Evolutionary conservation across 30 jellyfish, hydroid and myxozoan species (phyloP).

Genomic region (Pelagia noctiluca): DNA sequence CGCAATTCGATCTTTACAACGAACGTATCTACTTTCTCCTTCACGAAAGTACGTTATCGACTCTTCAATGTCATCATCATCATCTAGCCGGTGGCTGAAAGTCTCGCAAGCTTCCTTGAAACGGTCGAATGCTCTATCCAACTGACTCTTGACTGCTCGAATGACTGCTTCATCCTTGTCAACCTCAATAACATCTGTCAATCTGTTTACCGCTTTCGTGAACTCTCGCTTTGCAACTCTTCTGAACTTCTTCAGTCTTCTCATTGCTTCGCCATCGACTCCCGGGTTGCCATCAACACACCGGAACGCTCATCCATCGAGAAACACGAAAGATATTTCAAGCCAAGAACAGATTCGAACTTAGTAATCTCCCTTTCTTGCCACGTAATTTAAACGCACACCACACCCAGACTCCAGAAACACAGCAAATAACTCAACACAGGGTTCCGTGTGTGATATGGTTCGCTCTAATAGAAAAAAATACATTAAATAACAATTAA

Average conservation of each 20-base stretch:
- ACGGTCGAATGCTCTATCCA: not conserved
- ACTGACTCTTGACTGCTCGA: conserved; percentile 1
- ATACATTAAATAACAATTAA: no score
- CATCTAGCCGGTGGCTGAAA: not conserved
- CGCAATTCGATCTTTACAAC: conserved; percentile 14
- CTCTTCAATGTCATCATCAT: conserved; percentile 36
- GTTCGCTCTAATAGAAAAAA: no score
- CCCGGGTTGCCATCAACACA: conserved; percentile 4
- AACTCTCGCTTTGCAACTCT: conserved; percentile 38
- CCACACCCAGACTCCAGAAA: no score
- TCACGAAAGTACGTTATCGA: conserved; percentile 19
- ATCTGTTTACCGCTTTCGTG: conserved; percentile 14
- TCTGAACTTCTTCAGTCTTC: conserved; percentile 16
- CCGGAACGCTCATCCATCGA: not conserved
- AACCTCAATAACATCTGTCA: conserved; percentile 15
- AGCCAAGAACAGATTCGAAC: conserved; percentile 1
- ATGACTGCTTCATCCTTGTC: conserved; percentile 5
- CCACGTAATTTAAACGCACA: no score
- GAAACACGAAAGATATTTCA: no score
- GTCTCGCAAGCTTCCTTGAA: conserved; percentile 12
- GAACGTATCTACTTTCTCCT: not conserved
- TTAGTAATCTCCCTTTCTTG: no score
- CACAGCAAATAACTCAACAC: no score
- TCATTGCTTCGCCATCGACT: not conserved
- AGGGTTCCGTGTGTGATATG: no score